Base-by-base conservation (phyloP, 2,797 vertebrate species). In the Poeciliopsis paucimaculata region DNA sequence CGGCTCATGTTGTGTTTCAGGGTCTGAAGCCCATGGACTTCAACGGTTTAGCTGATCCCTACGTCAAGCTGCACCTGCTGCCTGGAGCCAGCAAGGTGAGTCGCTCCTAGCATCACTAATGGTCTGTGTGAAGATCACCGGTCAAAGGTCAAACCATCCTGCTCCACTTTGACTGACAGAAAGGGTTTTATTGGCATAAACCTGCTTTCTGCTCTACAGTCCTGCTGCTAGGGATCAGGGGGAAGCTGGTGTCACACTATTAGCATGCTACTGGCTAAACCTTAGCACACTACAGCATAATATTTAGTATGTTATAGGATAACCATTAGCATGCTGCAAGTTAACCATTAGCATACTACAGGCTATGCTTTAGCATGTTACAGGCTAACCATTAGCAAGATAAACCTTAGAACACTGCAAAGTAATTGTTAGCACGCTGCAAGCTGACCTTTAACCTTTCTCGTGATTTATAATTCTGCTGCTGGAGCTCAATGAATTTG, bases 11-110 rank as follows among this genome's bases (percentile, higher is more conserved):
- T 78, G 41, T 71, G 45, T 71, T 73, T 46, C 76, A 98, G 97
- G 97, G 97, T 82, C 93, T 98, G 86, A 98, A 97, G 87, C 96
- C 97, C 13, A 98, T 97, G 97, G 97, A 98, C 93, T 97, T 97
- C 86, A 97, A 97, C 11, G 97, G 97, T 81, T 91, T 97, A 76
- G 95, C 97, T 0, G 97, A 98, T 87, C 97, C 97, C 16, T 98
- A 98, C 0, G 97, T 98, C 80, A 98, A 98, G 86, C 92, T 98
- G 73, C 97, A 98, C 80, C 95, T 98, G 76, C 94, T 98, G 57
- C 97, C 97, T 0, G 97, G 97, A 80, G 97, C 97, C 85, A 97
- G 97, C 94, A 98, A 98, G 97, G 97, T 95, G 76, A 82, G 81
- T 75, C 6, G 0, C 5, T 36, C 13, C 26, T 15, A 1, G 46